These are phyloP conservation scores for Netelia virgata DNA, from an alignment of 2,888 invertebrate genomes.

Conservation along the genomic window DNA sequence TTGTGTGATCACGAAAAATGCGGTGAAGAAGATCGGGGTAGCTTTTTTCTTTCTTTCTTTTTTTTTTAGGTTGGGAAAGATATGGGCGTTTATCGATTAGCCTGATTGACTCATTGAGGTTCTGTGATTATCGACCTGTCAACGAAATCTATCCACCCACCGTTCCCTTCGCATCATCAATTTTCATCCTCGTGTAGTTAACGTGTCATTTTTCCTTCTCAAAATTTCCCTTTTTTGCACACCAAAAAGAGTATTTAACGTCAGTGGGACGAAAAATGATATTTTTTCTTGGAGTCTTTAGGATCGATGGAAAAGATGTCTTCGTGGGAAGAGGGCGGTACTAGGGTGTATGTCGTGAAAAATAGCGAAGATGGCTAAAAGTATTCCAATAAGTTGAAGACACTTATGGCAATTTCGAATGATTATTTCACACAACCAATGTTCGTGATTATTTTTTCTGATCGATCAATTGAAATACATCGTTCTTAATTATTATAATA, in stretches of 20 bases:
- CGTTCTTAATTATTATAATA: too few relatives aligned
- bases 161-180: constrained; percentile 14
- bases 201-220: neutral
- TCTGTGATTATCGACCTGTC: neutral
- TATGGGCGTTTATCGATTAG: neutral
- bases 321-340: constrained; percentile 10
- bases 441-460: neutral
- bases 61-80: neutral
- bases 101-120: constrained; percentile 23
- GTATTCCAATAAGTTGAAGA: neutral
- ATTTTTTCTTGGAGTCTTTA: neutral
- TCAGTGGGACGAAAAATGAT: constrained; percentile 5
- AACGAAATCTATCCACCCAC: constrained; percentile 1
- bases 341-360: constrained; percentile 18
- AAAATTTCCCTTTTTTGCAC: constrained; percentile 21
- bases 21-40: constrained; percentile 34
- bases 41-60: neutral
- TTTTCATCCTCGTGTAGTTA: constrained; percentile 14
- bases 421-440: neutral
- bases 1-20: constrained; percentile 53
- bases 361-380: constrained; percentile 33
- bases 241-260: constrained; percentile 12
- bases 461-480: neutral
- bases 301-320: constrained; percentile 12
- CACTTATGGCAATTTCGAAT: constrained; percentile 1